These are phyloP conservation scores for Rhyzopertha dominica DNA, from an alignment of 1,140 invertebrate genomes.

Conservation along the genomic window DNA sequence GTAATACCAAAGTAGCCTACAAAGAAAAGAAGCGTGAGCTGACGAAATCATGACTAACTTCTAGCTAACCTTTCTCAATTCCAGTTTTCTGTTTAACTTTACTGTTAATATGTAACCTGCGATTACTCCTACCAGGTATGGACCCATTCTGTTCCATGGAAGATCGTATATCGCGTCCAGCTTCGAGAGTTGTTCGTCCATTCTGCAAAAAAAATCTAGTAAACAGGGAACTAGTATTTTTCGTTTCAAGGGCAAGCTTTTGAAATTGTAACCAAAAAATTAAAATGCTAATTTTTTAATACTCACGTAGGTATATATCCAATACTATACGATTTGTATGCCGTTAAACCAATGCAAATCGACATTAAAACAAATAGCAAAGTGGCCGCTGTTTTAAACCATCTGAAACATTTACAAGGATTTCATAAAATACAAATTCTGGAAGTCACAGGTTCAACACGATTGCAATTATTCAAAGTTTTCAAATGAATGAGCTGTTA, in stretches of 20 bases:
- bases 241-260: neutral
- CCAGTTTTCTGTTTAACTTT: conserved; percentile 42
- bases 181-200: conserved; percentile 45
- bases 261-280: neutral
- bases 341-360: conserved; percentile 37
- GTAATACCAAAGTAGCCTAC: conserved; percentile 35
- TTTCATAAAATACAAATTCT: conserved; percentile 11
- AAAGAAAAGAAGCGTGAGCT: conserved; percentile 20
- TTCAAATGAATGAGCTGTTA: conserved; percentile 3
- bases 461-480: conserved; percentile 3
- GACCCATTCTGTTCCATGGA: conserved; percentile 51
- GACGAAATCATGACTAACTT: too few relatives aligned
- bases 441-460: conserved; percentile 3
- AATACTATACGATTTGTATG: conserved; percentile 42
- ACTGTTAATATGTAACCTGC: conserved; percentile 44
- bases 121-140: conserved; percentile 49
- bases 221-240: conserved; percentile 3
- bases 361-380: conserved; percentile 36
- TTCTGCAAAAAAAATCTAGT: conserved; percentile 24
- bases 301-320: conserved; percentile 48
- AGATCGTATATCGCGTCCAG: conserved; percentile 47
- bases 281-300: conserved; percentile 5
- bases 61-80: conserved; percentile 41
- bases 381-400: conserved; percentile 36
- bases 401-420: conserved; percentile 35